phyloP scores from a whole-genome alignment of 1,140 invertebrate genomes.

The Trinorchestia longiramus region DNA sequence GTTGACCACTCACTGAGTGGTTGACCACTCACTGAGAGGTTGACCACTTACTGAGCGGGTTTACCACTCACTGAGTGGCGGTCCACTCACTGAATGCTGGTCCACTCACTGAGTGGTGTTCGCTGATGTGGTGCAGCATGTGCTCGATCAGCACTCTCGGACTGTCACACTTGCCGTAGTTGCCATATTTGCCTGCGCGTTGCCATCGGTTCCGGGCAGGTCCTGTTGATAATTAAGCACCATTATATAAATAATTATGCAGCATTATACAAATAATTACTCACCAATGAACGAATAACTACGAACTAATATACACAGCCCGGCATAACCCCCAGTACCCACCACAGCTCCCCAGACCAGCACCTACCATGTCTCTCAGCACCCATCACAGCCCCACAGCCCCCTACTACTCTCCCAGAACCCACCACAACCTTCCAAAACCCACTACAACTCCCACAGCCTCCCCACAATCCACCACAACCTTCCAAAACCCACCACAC shows the following conservation, averaged over 20 bases:
- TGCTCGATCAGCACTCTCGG: slow-evolving; percentile 78
- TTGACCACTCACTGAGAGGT: neutral
- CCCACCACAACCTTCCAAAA: slow-evolving; percentile 72
- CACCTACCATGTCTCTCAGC: too few species aligned
- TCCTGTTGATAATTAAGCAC: slow-evolving; percentile 70
- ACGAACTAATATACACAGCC: too few species aligned
- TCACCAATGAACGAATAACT: too few species aligned
- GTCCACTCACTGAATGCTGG: neutral
- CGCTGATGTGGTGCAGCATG: slow-evolving; percentile 70
- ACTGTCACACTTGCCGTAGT: slow-evolving; percentile 81
- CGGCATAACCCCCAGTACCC: too few species aligned
- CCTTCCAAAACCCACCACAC: too few species aligned
- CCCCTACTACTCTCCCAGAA: too few species aligned
- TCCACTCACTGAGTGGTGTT: slow-evolving; percentile 67
- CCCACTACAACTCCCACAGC: too few species aligned
- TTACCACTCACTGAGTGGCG: neutral
- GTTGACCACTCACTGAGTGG: neutral
- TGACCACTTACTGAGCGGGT: neutral
- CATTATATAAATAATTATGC: too few species aligned
- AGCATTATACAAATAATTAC: too few species aligned
- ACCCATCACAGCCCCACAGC: too few species aligned
- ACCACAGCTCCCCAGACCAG: too few species aligned
- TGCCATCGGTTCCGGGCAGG: slow-evolving; percentile 62
- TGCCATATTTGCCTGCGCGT: slow-evolving; percentile 83
- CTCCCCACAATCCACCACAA: too few species aligned